Evolutionary conservation across 2,797 vertebrate species (phyloP), one percentile per base, ranked within the genome.

Genomic region (Cheirogaleus major): DNA sequence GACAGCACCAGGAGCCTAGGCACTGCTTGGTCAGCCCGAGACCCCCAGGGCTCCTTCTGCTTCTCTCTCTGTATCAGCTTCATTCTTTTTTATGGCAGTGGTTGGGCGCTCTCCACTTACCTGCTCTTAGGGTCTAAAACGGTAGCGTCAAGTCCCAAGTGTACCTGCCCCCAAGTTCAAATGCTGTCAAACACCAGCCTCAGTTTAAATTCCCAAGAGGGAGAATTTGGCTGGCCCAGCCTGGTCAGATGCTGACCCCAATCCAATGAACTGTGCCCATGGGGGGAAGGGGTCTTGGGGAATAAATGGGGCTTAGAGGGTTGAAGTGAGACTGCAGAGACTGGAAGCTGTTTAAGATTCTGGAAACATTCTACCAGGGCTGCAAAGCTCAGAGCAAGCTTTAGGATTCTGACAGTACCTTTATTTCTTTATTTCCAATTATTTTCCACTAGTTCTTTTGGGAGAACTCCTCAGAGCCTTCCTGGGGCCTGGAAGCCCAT

Each of bases 251-350:
- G 45, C 63, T 67, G 17, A 20, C 17, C 7, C 2, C 0, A 13
- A 0, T 41, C 38, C 45, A 4, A 0, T 35, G 55, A 80, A 25
- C 25, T 72, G n/a, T 38, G 3, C n/a, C 61, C 32, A 0, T 0
- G 4, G 22, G 7, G 4, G 22, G 7, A 57, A 89, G 69, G 48
- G n/a, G 20, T 17, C 72, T 38, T 32, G 61, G 55, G 32, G 35
- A 7, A 1, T 8, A 4, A 17, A 4, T 10, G 52, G 20, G 23
- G 20, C 55, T 25, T 2, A 1, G 8, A 45, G 76, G 41, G 23
- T 85, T 35, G 22, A 5, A 4, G 23, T 43, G 35, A 79, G 27
- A 41, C 43, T 22, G 35, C 67, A 23, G 72, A 18, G 35, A 41
- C 48, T n/a, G 22, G 61, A 83, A 78, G 43, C 30, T 1, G 0